phyloP scores from a whole-genome alignment of 2,888 invertebrate genomes.

The Eristalis intricaria region DNA sequence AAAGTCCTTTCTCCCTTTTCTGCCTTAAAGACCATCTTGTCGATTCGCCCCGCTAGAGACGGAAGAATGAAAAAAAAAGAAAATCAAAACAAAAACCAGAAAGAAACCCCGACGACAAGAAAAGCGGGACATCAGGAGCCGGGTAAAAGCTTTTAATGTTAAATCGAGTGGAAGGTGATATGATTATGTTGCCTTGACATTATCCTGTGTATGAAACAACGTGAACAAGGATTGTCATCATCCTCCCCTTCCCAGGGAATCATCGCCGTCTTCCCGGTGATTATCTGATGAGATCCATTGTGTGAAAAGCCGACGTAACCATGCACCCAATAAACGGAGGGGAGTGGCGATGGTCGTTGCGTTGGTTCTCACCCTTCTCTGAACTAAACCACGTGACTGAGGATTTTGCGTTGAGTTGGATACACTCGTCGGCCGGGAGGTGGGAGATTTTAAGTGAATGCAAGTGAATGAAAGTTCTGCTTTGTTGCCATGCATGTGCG shows the following conservation, averaged over 20 bases:
- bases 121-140: conserved; percentile 47
- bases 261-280: conserved; percentile 17
- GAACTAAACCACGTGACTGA: background rate
- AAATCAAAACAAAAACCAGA: background rate
- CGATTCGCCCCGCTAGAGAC: conserved; percentile 18
- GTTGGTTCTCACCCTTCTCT: background rate
- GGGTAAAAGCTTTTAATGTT: conserved; percentile 74
- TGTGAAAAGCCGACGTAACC: conserved; percentile 42
- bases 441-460: background rate
- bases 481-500: background rate
- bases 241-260: conserved; percentile 9
- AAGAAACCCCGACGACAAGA: conserved; percentile 20
- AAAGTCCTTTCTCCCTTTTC: background rate
- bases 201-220: conserved; percentile 54
- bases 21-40: conserved; percentile 18
- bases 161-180: conserved; percentile 81
- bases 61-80: background rate
- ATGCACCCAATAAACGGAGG: conserved; percentile 23
- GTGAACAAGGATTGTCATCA: conserved; percentile 37
- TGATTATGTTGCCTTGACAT: conserved; percentile 78
- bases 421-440: background rate
- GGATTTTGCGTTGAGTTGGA: background rate
- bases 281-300: conserved; percentile 67
- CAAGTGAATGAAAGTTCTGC: background rate
- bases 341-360: background rate